Evolutionary conservation across 2,797 vertebrate species (phyloP).

Genomic region (Chelon auratus): DNA sequence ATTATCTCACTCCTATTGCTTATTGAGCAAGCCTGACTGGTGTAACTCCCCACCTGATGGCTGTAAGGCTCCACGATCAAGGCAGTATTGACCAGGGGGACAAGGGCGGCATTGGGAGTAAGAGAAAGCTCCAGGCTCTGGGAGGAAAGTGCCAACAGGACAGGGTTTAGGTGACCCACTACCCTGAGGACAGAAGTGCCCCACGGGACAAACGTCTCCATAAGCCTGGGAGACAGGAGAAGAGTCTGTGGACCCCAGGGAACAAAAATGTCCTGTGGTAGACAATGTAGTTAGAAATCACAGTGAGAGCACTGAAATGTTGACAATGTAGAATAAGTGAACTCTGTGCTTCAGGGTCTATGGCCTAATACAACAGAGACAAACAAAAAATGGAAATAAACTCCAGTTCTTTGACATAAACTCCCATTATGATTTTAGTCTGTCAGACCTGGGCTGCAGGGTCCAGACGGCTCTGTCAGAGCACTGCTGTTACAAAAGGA

Average conservation of each 20-base stretch:
- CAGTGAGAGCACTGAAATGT: constrained; percentile 21
- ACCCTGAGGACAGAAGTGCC: constrained; percentile 90
- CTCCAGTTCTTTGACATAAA: constrained; percentile 22
- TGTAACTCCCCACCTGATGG: constrained; percentile 77
- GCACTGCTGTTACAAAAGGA: constrained; percentile 83
- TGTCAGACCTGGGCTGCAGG: constrained; percentile 86
- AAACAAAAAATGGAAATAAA: constrained; percentile 21
- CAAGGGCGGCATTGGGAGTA: constrained; percentile 85
- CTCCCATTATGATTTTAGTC: constrained; percentile 36
- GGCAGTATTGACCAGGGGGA: constrained; percentile 88
- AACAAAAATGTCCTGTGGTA: constrained; percentile 83
- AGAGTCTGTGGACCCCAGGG: constrained; percentile 75
- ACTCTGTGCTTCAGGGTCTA: not conserved
- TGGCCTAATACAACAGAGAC: not conserved
- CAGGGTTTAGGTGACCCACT: constrained; percentile 87
- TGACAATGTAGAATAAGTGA: constrained; percentile 8
- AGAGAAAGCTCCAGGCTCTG: constrained; percentile 80
- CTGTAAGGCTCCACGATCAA: constrained; percentile 72
- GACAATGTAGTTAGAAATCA: constrained; percentile 42
- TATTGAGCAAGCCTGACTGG: not conserved
- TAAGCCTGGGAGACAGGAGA: constrained; percentile 77
- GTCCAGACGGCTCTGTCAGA: constrained; percentile 86
- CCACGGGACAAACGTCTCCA: constrained; percentile 91
- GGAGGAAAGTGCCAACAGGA: constrained; percentile 87
- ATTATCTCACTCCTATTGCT: not conserved